These are phyloP conservation scores for Chironomus tentans DNA, from an alignment of 2,888 invertebrate genomes.

Conservation along the genomic window DNA sequence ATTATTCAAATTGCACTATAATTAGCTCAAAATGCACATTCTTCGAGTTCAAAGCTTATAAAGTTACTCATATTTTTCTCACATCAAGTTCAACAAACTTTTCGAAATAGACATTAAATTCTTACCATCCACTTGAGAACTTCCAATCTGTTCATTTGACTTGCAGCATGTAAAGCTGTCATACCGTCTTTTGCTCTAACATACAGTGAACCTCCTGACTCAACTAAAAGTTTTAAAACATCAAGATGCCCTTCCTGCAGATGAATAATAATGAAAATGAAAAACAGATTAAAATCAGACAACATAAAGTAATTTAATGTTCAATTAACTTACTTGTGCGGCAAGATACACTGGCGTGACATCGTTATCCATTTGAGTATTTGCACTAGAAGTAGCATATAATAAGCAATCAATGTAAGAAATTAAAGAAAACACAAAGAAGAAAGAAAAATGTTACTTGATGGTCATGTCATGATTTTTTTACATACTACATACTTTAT, in stretches of 20 bases:
- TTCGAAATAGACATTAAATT: background rate
- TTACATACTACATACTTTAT: background rate
- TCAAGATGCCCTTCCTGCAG: slow-evolving; percentile 67
- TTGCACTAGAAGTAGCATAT: slow-evolving; percentile 66
- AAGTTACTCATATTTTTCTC: too few relatives aligned
- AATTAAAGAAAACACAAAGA: background rate
- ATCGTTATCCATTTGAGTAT: slow-evolving; percentile 87
- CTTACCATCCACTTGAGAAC: slow-evolving; percentile 86
- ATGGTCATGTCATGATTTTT: background rate
- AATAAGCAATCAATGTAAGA: background rate
- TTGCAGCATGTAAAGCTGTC: slow-evolving; percentile 83
- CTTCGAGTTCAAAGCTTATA: background rate
- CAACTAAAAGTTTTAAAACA: slow-evolving; percentile 75
- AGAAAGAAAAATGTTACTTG: background rate
- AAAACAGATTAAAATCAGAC: background rate
- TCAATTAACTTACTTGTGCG: slow-evolving; percentile 47
- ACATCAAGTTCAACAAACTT: background rate
- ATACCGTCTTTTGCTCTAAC: slow-evolving; percentile 77
- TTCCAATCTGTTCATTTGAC: slow-evolving; percentile 78
- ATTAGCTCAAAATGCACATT: too few relatives aligned
- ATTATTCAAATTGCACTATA: too few relatives aligned
- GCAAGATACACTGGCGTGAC: slow-evolving; percentile 84
- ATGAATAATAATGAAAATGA: too few relatives aligned
- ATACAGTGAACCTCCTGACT: slow-evolving; percentile 73
- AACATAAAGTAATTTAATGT: background rate